These are phyloP conservation scores for Spatulosminthurus flaviceps DNA, from an alignment of 2,888 invertebrate species.

Conservation along the genomic window DNA sequence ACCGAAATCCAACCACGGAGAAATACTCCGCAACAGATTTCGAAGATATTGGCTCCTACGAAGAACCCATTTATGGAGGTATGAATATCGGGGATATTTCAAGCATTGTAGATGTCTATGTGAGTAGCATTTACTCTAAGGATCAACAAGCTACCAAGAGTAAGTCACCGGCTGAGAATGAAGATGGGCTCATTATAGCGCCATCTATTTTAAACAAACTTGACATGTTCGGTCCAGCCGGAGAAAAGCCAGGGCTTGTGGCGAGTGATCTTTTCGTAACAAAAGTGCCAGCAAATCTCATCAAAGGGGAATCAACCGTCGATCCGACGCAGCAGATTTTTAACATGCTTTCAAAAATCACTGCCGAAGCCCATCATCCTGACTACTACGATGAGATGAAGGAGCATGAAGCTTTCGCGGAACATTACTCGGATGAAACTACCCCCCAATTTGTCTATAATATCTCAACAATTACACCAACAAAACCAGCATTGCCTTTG, in stretches of 20 bases:
- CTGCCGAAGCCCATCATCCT: conserved; percentile 43
- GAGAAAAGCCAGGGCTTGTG: neutral
- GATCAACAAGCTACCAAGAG: conserved; percentile 14
- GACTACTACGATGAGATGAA: conserved; percentile 56
- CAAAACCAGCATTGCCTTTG: conserved; percentile 21
- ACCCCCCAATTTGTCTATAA: conserved; percentile 55
- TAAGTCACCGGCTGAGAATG: neutral
- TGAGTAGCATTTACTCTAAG: conserved; percentile 41
- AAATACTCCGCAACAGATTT: conserved; percentile 1
- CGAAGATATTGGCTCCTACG: conserved; percentile 24
- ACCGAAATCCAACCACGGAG: neutral
- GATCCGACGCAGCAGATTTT: conserved; percentile 56
- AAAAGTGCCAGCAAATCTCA: conserved; percentile 40
- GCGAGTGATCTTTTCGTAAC: conserved; percentile 15
- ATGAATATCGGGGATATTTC: conserved; percentile 50
- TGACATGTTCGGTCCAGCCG: conserved; percentile 19
- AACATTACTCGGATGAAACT: conserved; percentile 42
- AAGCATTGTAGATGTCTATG: conserved; percentile 48
- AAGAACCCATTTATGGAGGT: conserved; percentile 52
- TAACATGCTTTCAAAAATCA: conserved; percentile 55
- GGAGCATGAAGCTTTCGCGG: conserved; percentile 53
- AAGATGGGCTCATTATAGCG: conserved; percentile 29
- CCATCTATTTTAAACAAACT: conserved; percentile 39
- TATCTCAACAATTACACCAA: conserved; percentile 52
- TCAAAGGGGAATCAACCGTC: conserved; percentile 49